Evolutionary conservation across 2,113 vertebrate genomes (phyloP).

Genomic region (Rynchops niger): DNA sequence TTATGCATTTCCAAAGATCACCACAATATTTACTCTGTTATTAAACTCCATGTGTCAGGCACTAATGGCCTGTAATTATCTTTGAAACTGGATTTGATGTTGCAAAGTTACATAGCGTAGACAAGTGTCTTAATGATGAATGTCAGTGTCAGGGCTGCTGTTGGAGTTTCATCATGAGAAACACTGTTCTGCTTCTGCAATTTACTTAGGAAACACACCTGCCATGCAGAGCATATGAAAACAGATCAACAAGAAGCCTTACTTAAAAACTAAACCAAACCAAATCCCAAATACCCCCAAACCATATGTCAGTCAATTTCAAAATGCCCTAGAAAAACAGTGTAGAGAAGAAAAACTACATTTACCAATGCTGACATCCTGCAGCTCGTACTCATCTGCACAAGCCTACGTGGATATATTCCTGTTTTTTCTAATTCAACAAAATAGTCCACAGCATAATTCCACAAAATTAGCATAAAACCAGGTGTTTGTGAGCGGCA

Average conservation of each 20-base stretch:
- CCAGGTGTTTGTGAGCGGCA: neutral
- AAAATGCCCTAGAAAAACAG: neutral
- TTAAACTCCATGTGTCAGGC: conserved; percentile 57
- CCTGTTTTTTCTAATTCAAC: neutral
- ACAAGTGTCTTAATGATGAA: conserved; percentile 25
- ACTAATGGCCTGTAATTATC: conserved; percentile 62
- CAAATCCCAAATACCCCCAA: neutral
- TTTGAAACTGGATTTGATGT: conserved; percentile 41
- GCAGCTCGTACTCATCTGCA: neutral
- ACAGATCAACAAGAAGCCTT: neutral
- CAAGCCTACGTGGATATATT: neutral
- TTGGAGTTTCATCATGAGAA: conserved; percentile 25
- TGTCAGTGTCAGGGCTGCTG: neutral
- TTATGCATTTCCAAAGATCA: conserved; percentile 61
- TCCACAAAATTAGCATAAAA: conserved; percentile 14
- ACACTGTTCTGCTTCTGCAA: neutral
- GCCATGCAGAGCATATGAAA: neutral
- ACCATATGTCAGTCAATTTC: neutral
- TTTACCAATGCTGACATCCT: neutral
- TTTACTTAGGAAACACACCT: conserved; percentile 29
- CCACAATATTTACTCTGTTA: conserved; percentile 63
- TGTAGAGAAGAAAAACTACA: neutral
- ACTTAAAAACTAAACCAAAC: neutral
- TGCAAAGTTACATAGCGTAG: conserved; percentile 33
- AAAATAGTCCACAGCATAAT: neutral